Base-by-base conservation (phyloP, 2,113 vertebrate genomes). In the Phrynosoma blainvillii region DNA sequence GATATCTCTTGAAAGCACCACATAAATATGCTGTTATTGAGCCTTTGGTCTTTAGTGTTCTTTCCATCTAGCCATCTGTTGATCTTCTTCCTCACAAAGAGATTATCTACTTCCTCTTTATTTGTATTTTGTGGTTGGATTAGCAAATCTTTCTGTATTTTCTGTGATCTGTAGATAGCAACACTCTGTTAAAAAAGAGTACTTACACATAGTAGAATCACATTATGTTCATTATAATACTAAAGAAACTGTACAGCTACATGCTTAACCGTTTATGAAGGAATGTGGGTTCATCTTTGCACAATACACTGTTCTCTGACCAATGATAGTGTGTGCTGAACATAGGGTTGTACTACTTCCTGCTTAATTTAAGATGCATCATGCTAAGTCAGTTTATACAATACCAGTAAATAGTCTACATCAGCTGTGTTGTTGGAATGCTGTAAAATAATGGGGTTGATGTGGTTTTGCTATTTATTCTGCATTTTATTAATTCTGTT, bases 51-150 rank as follows among this genome's bases (percentile, higher is more conserved):
- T 89, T 80, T 89, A 77, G 47, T 86, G 36, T 79, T 93, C 47
- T 76, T 84, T 84, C 87, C 71, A 1, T 87, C 79, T 65, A 73
- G 71, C 90, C 36, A 71, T 90, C 77, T 88, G 75, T 81, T 92
- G 83, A 91, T 0, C 0, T 90, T 94, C 74, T 85, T 59, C 30
- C 59, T 90, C 54, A 77, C 84, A 82, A 91, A 90, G 87, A 84
- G 92, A 88, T 93, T 90, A 87, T 88, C 87, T 54, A 74, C 79
- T 84, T 78, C 84, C 87, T 90, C 73, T 23, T 84, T 87, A 80
- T 87, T 78, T 93, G 75, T 94, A 85, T 73, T 93, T 94, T 73
- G 84, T 78, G 92, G 85, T 86, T 93, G 90, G 92, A 93, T 94
- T 96, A 83, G 90, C 56, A 86, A 85, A 90, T 93, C 73, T 86